Evolutionary conservation across 2,113 vertebrate genomes (phyloP), one percentile per base, ranked within the genome.

Genomic region (Cheilinus undulatus): DNA sequence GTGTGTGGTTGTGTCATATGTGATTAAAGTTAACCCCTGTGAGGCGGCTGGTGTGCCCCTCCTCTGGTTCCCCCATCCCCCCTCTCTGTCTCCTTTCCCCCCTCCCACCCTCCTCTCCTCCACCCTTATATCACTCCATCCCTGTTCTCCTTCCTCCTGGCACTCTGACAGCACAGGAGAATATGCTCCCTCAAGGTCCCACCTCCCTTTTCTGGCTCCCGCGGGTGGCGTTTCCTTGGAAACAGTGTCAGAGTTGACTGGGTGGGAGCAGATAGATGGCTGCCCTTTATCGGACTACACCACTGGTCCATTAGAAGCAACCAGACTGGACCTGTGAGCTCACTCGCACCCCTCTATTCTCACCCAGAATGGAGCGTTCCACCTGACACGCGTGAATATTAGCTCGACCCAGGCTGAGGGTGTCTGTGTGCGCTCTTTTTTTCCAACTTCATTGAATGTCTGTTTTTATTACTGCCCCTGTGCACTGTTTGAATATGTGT

Each of bases 211-310:
- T 74, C 88, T 53, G 74, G 64, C 83, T 93, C 92, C 91, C 80
- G 75, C 77, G 89, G 89, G 91, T 93, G 90, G 82, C 54, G 93
- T 95, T 93, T 93, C 94, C 92, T 83, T 93, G 94, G 93, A 89
- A 93, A 95, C 92, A 86, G 89, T 93, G 93, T 94, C 92, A 93
- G 92, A 93, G 93, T 94, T 94, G 93, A 95, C 92, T 91, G 86
- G 85, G 92, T 81, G 90, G 86, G 83, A 89, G 90, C 92, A 92
- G 92, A 95, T 93, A 90, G 93, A 94, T 93, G 85, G 87, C 90
- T 91, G 92, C 87, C 93, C 92, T 94, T 94, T 94, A 93, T 93
- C 88, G 80, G 92, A 91, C 92, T 87, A 89, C 90, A 92, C 86
- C 90, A 94, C 86, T 86, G 82, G 87, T 76, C 88, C 89, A 88